Conservation (phyloP, 2,888 invertebrate species). For the Drosophila mulleri region DNA sequence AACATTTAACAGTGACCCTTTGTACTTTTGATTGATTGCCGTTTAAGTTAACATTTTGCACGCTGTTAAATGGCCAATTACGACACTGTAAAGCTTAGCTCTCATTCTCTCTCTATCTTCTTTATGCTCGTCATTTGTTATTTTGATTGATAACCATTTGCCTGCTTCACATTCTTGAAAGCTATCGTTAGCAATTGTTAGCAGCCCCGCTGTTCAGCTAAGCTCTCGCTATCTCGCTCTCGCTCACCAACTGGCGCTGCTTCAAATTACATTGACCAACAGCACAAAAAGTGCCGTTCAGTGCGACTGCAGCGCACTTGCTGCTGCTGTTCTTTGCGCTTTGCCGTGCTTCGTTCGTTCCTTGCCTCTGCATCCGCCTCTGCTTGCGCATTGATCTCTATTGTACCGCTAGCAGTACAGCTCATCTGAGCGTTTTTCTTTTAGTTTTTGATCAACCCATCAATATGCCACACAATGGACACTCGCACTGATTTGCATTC, state of each 20-base stretch:
- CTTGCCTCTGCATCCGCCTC: conserved; percentile 37
- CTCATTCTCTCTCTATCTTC: background rate
- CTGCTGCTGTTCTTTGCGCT: conserved; percentile 41
- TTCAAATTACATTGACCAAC: conserved; percentile 70
- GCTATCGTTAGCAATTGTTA: conserved; percentile 14
- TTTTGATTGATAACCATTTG: background rate
- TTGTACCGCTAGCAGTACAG: conserved; percentile 62
- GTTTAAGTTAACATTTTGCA: conserved; percentile 7
- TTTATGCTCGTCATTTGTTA: background rate
- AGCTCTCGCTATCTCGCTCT: conserved; percentile 8
- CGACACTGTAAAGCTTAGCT: background rate
- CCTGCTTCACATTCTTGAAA: background rate
- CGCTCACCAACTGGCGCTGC: conserved; percentile 14
- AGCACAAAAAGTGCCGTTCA: conserved; percentile 67
- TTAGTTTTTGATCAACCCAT: conserved; percentile 38
- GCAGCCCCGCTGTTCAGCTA: conserved; percentile 12
- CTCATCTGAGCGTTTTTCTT: conserved; percentile 33
- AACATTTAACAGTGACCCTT: background rate
- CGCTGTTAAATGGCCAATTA: conserved; percentile 17
- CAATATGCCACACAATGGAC: conserved; percentile 62
- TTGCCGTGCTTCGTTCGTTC: conserved; percentile 5
- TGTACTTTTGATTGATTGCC: conserved; percentile 1
- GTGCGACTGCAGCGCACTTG: conserved; percentile 37
- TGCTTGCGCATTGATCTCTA: conserved; percentile 43
- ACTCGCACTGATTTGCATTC: conserved; percentile 73